These are phyloP conservation scores for Pardalotus punctatus DNA, from an alignment of 2,113 vertebrate species.

Conservation along the genomic window DNA sequence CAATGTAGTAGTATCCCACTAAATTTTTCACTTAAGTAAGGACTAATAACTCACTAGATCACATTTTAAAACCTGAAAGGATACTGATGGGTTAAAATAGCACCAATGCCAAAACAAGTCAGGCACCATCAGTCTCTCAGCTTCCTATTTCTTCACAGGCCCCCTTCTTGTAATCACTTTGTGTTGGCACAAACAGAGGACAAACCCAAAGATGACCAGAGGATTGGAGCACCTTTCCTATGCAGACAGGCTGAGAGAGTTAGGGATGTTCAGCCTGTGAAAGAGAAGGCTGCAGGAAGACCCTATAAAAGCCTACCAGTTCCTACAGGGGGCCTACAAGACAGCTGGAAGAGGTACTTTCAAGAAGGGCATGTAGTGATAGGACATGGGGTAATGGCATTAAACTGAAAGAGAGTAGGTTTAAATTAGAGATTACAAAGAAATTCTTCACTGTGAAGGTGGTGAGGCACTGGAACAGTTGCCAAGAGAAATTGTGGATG, in stretches of 20 bases:
- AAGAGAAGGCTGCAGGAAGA: background rate
- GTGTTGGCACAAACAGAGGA: background rate
- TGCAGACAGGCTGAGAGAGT: background rate
- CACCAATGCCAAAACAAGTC: background rate
- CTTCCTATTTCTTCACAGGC: background rate
- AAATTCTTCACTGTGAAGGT: background rate
- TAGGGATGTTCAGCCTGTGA: background rate
- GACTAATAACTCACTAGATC: background rate
- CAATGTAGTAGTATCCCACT: background rate
- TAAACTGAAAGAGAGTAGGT: background rate
- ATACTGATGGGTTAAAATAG: background rate
- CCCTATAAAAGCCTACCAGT: background rate
- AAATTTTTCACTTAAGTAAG: background rate
- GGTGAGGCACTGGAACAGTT: background rate
- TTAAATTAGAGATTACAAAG: background rate
- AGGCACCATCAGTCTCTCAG: background rate
- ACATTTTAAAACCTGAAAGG: background rate
- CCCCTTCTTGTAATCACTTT: background rate
- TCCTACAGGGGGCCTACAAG: background rate
- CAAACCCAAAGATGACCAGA: background rate
- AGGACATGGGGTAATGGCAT: background rate
- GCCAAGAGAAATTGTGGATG: background rate
- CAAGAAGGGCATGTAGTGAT: accelerated
- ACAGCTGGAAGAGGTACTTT: background rate
- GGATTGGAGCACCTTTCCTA: background rate